These are phyloP conservation scores for Naso thynnoides DNA, from an alignment of 2,797 vertebrate genomes.

Conservation along the genomic window DNA sequence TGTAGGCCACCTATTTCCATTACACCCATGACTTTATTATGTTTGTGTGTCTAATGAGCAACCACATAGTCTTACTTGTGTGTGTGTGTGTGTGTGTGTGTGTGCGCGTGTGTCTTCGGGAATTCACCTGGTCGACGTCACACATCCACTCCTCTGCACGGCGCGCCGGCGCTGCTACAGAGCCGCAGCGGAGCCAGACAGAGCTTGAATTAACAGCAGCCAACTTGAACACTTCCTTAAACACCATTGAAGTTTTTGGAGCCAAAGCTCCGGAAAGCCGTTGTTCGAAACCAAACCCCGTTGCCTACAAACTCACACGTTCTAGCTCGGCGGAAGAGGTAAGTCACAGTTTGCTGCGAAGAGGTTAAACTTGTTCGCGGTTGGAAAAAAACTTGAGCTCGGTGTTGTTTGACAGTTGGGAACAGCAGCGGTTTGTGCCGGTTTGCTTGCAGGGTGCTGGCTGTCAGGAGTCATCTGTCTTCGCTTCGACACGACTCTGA, in stretches of 20 bases:
- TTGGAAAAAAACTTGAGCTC: constrained; percentile 1
- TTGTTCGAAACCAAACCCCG: not conserved
- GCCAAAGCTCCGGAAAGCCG: not conserved
- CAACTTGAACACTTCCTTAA: constrained; percentile 57
- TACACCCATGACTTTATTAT: not conserved
- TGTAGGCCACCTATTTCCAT: not conserved
- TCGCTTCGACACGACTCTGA: not conserved
- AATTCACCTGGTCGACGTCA: constrained; percentile 83
- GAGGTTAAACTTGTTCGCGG: constrained; percentile 11
- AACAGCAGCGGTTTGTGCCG: not conserved
- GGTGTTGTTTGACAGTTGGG: constrained; percentile 29
- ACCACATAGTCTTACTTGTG: not conserved
- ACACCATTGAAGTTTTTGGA: constrained; percentile 3
- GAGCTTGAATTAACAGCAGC: not conserved
- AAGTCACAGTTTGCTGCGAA: constrained; percentile 8
- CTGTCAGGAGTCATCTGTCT: not conserved
- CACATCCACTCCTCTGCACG: constrained; percentile 7
- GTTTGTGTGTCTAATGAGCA: not conserved
- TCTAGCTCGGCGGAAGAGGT: constrained; percentile 51
- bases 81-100: not conserved
- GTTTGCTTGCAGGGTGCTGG: not conserved
- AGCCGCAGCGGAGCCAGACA: constrained; percentile 12
- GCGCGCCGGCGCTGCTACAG: constrained; percentile 27
- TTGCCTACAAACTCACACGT: not conserved
- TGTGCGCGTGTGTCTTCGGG: constrained; percentile 13